Percentiles rank a stretch among this genome's conserved stretches.
These are phyloP conservation scores for Macaca mulatta DNA, from an alignment of 2,113 vertebrate genomes.

Conservation along the genomic window DNA sequence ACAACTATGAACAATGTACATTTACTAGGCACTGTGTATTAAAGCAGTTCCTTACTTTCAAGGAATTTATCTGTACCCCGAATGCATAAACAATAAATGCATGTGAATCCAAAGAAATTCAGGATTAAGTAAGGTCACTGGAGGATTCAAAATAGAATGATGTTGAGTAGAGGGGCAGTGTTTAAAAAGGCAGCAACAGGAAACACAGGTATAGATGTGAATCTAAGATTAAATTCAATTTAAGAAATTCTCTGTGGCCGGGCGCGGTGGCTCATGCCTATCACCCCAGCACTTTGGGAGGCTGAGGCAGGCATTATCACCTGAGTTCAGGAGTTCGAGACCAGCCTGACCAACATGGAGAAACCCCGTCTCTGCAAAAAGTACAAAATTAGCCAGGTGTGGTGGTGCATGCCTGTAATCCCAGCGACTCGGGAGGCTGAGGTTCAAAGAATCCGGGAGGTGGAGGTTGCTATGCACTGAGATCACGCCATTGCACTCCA, in stretches of 20 bases:
- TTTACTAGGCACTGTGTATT: background rate
- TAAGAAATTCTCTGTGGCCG: background rate
- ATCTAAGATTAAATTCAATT: slow-evolving; percentile 20
- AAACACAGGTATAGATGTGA: background rate
- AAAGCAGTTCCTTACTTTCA: background rate
- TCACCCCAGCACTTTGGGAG: too few relatives aligned
- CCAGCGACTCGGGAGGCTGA: too few relatives aligned
- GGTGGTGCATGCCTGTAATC: too few relatives aligned
- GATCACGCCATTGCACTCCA: too few relatives aligned
- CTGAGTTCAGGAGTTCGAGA: too few relatives aligned
- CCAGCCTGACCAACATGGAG: too few relatives aligned
- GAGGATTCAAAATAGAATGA: background rate
- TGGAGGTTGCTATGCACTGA: too few relatives aligned
- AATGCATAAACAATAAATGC: background rate
- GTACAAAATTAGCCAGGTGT: too few relatives aligned
- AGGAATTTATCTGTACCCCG: background rate
- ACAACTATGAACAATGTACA: background rate
- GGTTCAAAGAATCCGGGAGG: too few relatives aligned
- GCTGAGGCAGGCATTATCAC: too few relatives aligned
- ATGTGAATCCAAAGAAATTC: slow-evolving; percentile 31
- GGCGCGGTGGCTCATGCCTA: too few relatives aligned
- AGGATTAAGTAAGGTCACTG: slow-evolving; percentile 9
- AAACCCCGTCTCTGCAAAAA: too few relatives aligned
- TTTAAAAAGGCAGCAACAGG: background rate
- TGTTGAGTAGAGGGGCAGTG: background rate